phyloP scores from a whole-genome alignment of 2,797 vertebrate species.

The Gymnoscopelus microlampas region DNA sequence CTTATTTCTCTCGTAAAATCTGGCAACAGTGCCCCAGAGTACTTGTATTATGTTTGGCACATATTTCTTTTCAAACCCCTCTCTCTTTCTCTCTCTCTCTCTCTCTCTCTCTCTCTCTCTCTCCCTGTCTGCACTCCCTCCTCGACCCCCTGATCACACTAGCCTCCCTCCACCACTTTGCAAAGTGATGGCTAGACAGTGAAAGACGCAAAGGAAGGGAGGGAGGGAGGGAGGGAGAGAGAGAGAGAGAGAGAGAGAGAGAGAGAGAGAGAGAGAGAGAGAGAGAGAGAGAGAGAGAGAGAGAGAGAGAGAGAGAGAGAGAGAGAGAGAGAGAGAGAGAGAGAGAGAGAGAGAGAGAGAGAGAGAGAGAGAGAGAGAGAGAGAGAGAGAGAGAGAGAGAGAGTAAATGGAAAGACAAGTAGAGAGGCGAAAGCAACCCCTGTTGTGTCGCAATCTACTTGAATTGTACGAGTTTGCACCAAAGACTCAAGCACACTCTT shows the following conservation, averaged over 20 bases:
- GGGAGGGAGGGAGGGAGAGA: slow-evolving; percentile 17
- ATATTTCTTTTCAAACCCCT: slow-evolving; percentile 39
- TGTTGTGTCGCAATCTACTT: slow-evolving; percentile 6
- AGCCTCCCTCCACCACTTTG: not conserved
- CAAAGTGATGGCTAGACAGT: slow-evolving; percentile 43
- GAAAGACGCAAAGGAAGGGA: slow-evolving; percentile 10
- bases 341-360: slow-evolving; percentile 14
- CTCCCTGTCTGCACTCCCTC: slow-evolving; percentile 10
- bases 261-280: slow-evolving; percentile 20
- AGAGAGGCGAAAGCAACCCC: slow-evolving; percentile 15
- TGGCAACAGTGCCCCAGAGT: slow-evolving; percentile 14
- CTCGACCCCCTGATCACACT: slow-evolving; percentile 42
- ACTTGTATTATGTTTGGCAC: slow-evolving; percentile 68
- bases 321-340: slow-evolving; percentile 27
- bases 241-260: slow-evolving; percentile 21
- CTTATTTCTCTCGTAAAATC: too few relatives aligned
- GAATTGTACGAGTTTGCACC: too few relatives aligned
- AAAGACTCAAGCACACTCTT: not conserved
- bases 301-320: slow-evolving; percentile 17
- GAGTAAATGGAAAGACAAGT: not conserved
- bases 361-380: slow-evolving; percentile 20
- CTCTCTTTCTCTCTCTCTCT: slow-evolving; percentile 38
- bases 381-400: slow-evolving; percentile 20
- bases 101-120: too few relatives aligned
- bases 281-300: slow-evolving; percentile 21